These are phyloP conservation scores for Fulica atra DNA, from an alignment of 2,113 vertebrate genomes.

Conservation along the genomic window DNA sequence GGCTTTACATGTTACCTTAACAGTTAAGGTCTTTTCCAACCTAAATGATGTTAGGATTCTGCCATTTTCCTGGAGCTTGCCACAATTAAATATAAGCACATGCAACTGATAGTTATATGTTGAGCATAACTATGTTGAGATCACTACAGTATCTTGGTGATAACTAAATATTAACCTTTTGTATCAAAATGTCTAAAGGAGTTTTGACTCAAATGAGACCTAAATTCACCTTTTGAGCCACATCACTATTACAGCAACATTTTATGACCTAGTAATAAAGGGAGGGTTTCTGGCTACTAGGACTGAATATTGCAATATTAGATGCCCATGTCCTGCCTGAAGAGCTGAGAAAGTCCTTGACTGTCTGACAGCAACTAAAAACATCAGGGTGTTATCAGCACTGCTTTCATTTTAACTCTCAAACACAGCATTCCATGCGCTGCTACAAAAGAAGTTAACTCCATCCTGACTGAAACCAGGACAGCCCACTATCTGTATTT, in stretches of 20 bases:
- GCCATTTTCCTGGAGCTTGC: background rate
- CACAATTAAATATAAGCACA: background rate
- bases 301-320: background rate
- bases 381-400: no score
- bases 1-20: background rate
- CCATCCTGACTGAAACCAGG: no score
- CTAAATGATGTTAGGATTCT: background rate
- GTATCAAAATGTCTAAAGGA: background rate
- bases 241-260: background rate
- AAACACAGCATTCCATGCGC: no score
- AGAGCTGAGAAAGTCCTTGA: no score
- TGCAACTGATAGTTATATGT: background rate
- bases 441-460: no score
- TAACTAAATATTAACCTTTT: background rate
- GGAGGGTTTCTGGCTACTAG: background rate
- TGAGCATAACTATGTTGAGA: background rate
- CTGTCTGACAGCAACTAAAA: no score
- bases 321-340: no score
- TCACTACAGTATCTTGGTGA: background rate
- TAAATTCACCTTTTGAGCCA: background rate
- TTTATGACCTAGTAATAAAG: background rate
- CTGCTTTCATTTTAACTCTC: no score
- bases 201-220: background rate
- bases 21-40: background rate
- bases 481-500: no score